A percentile compares a stretch with the other conserved stretches of the same genome.
phyloP scores from a whole-genome alignment of 2,888 invertebrate species.

The Choreutis nemorana region DNA sequence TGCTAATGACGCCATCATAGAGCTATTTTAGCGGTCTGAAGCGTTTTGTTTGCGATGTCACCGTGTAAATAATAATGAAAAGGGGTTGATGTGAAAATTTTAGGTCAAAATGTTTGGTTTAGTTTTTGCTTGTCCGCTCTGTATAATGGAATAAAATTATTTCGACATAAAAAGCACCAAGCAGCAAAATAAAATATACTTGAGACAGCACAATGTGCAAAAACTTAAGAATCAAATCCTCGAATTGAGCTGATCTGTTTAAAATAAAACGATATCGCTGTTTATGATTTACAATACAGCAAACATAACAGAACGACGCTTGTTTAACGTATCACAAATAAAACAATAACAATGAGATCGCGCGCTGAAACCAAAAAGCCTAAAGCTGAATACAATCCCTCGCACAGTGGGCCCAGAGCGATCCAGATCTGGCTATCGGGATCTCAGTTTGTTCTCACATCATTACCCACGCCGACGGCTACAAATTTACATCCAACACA shows the following conservation, averaged over 20 bases:
- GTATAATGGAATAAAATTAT: too few species aligned
- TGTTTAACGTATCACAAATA: conserved; percentile 30
- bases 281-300: conserved; percentile 40
- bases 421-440: conserved; percentile 61
- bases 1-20: conserved; percentile 53
- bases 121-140: conserved; percentile 22
- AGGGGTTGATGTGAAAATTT: conserved; percentile 21
- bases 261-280: conserved; percentile 1
- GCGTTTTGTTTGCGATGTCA: conserved; percentile 47
- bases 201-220: too few species aligned
- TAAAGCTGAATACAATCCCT: conserved; percentile 47
- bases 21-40: conserved; percentile 39
- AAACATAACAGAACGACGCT: conserved; percentile 32
- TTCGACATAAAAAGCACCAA: too few species aligned
- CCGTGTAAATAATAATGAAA: conserved; percentile 26
- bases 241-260: not conserved
- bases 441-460: conserved; percentile 68
- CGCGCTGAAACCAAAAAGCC: conserved; percentile 29
- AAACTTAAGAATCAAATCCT: too few species aligned
- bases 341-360: conserved; percentile 28
- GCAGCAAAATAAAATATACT: too few species aligned
- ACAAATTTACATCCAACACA: conserved; percentile 68
- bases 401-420: conserved; percentile 49
- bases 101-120: conserved; percentile 5
- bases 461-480: conserved; percentile 68